Conservation (phyloP, 2,797 vertebrate genomes). For the Catamblyrhynchus diadema region DNA sequence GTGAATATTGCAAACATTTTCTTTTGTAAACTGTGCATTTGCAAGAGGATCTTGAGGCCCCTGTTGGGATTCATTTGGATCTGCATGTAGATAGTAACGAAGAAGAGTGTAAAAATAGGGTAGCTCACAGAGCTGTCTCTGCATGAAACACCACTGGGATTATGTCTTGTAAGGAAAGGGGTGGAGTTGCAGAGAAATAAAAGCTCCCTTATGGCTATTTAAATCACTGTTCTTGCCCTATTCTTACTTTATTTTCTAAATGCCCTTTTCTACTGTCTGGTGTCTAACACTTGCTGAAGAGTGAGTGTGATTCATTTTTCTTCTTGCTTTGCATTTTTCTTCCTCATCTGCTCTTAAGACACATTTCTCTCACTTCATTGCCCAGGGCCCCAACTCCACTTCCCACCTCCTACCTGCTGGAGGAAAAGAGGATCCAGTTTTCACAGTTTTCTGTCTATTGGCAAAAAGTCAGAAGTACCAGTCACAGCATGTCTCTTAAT, state of each 20-base stretch:
- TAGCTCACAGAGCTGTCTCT: not conserved
- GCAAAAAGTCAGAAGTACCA: not conserved
- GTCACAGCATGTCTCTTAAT: not conserved
- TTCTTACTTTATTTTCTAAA: not conserved
- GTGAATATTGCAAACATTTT: not conserved
- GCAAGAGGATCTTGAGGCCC: slow-evolving; percentile 17
- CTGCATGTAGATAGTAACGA: not conserved
- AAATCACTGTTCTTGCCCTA: not conserved
- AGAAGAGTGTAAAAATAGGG: slow-evolving; percentile 1
- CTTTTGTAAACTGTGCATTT: slow-evolving; percentile 19
- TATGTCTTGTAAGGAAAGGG: not conserved
- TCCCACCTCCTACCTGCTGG: not conserved
- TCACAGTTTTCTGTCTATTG: not conserved
- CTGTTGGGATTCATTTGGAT: slow-evolving; percentile 28
- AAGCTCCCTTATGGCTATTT: not conserved
- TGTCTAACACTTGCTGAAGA: not conserved
- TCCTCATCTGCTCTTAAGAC: not conserved
- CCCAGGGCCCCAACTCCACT: not conserved
- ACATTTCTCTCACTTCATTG: not conserved
- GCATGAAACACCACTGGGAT: not conserved
- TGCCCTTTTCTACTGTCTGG: not conserved
- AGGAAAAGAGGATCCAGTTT: not conserved
- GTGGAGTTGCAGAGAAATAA: slow-evolving; percentile 8
- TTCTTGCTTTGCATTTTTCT: not conserved
- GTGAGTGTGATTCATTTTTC: not conserved